Percentiles rank a stretch among this genome's conserved stretches.
Evolutionary conservation across 2,113 vertebrate genomes (phyloP).

Genomic region (Pachypanchax playfairii): DNA sequence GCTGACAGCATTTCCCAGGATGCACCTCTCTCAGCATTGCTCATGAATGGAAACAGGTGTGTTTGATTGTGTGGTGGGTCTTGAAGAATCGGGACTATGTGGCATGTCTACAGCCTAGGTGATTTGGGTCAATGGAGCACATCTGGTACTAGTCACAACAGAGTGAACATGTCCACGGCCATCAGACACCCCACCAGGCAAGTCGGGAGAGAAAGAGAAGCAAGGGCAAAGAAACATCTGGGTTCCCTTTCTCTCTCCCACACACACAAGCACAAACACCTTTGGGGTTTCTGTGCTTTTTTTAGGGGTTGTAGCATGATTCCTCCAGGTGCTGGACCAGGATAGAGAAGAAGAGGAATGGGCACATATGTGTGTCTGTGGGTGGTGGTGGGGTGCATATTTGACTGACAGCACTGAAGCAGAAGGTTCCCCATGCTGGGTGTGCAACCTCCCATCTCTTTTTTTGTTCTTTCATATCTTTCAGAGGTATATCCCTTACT

Average conservation of each 20-base stretch:
- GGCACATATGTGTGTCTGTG: slow-evolving; percentile 31
- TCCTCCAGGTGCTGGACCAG: slow-evolving; percentile 80
- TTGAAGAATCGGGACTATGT: slow-evolving; percentile 81
- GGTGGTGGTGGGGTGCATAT: slow-evolving; percentile 25
- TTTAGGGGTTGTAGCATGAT: slow-evolving; percentile 61
- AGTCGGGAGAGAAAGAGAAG: slow-evolving; percentile 55
- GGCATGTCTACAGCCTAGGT: slow-evolving; percentile 85
- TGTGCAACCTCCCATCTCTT: slow-evolving; percentile 66
- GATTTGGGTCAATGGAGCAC: slow-evolving; percentile 88
- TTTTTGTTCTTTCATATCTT: slow-evolving; percentile 57
- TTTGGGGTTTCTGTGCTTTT: slow-evolving; percentile 62
- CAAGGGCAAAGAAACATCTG: slow-evolving; percentile 81
- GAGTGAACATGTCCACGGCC: slow-evolving; percentile 82
- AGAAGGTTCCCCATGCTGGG: slow-evolving; percentile 67
- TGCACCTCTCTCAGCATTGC: slow-evolving; percentile 73
- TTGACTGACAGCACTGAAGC: slow-evolving; percentile 80
- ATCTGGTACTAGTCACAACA: slow-evolving; percentile 88
- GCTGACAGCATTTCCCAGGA: slow-evolving; percentile 77
- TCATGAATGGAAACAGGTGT: slow-evolving; percentile 87
- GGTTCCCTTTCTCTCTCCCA: slow-evolving; percentile 68
- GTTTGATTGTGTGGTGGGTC: slow-evolving; percentile 85
- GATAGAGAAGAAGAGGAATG: slow-evolving; percentile 42
- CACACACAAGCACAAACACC: slow-evolving; percentile 28
- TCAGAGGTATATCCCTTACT: slow-evolving; percentile 31
- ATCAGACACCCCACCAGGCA: slow-evolving; percentile 79